These are phyloP conservation scores for Macroglossus sobrinus DNA, from an alignment of 2,113 vertebrate species.

Conservation along the genomic window DNA sequence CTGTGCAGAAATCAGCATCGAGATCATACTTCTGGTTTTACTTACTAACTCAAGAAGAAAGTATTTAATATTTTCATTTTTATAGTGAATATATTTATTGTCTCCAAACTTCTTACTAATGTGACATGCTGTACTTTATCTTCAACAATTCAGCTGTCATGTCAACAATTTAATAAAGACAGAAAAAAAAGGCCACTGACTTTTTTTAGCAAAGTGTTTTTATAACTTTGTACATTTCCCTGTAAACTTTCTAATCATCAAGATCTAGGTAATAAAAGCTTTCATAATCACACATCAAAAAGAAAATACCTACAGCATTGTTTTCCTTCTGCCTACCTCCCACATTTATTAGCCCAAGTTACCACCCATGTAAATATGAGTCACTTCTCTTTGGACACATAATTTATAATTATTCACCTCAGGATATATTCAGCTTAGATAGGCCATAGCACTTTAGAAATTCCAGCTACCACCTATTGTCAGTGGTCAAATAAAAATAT, in stretches of 20 bases:
- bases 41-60: not conserved
- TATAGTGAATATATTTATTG: not conserved
- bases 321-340: slow-evolving; percentile 26
- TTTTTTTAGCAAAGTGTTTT: slow-evolving; percentile 22
- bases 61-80: not conserved
- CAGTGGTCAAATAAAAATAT: not conserved
- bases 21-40: not conserved
- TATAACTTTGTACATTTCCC: slow-evolving; percentile 39
- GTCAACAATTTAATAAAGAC: not conserved
- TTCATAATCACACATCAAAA: slow-evolving; percentile 19
- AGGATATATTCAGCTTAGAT: not conserved
- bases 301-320: slow-evolving; percentile 43
- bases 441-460: not conserved
- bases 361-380: slow-evolving; percentile 50
- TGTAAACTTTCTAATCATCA: slow-evolving; percentile 47
- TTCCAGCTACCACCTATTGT: not conserved
- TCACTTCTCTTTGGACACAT: slow-evolving; percentile 33
- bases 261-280: slow-evolving; percentile 50
- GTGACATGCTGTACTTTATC: not conserved
- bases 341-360: slow-evolving; percentile 20
- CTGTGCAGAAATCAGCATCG: not conserved
- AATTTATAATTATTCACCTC: slow-evolving; percentile 3
- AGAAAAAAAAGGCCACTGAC: not conserved
- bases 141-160: not conserved
- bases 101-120: not conserved